Evolutionary conservation across 1,140 invertebrate species (phyloP), one percentile per base, ranked within the genome.

Genomic region (Muscidifurax raptorellus): DNA sequence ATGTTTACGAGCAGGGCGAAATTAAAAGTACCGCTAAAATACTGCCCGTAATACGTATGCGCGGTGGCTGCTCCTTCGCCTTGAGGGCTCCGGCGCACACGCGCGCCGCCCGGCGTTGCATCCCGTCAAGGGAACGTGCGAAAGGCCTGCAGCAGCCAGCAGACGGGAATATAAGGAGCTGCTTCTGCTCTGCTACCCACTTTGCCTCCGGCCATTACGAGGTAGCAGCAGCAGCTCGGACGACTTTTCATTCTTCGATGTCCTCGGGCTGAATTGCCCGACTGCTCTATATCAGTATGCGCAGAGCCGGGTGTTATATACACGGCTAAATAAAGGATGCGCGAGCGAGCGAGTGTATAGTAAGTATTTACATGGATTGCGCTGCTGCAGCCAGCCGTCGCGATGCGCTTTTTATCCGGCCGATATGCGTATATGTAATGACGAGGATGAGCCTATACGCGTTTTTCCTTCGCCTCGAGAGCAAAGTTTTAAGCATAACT

Each of bases 21-120:
- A 93, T 93, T 93, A 92, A 93, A 92, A 92, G 90, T 92, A 90
- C 90, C 87, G 89, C 89, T 91, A 89, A 91, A 92, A 92, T 92
- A 90, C 88, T 90, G 89, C 85, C 87, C 86, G 88, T 91, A 90
- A 91, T 92, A 89, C 89, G 81, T 84, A 80, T 52, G 75, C 47
- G 78, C 79, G 71, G n/a, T 40, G 75, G 13, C 44, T 40, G 32
- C 44, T 28, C 13, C 67, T 36, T 18, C 4, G 36, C 59, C 77
- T 66, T 30, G 77, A 79, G 59, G 77, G 77, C 59, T 47, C 40
- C 30, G n/a, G 27, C 28, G 25, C 69, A 52, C 32, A 15, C 44
- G 82, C 30, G 71, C 69, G 75, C 25, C 32, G 64, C 59, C n/a
- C 40, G 47, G 66, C 36, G 47, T 47, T 64, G 59, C 59, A 74